phyloP scores from a whole-genome alignment of 2,113 vertebrate genomes.

The Proteles cristata region DNA sequence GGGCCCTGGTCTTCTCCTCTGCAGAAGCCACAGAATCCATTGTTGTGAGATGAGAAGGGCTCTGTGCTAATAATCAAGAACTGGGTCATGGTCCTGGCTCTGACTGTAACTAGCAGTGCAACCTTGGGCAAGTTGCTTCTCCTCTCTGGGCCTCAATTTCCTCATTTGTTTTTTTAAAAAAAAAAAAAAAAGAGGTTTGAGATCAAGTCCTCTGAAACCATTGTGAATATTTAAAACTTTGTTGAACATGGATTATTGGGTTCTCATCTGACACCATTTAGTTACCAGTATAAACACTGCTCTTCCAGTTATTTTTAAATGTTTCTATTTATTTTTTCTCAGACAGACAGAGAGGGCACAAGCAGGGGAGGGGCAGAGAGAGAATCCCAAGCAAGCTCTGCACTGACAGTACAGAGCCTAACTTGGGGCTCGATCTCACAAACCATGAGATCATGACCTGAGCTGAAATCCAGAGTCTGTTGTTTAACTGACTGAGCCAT shows the following conservation, averaged over 20 bases:
- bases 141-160: not conserved
- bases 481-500: too few relatives aligned
- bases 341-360: too few relatives aligned
- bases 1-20: not conserved
- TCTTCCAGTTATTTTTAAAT: slow-evolving; percentile 31
- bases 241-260: not conserved
- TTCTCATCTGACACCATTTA: not conserved
- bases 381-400: too few relatives aligned
- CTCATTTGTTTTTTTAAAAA: not conserved
- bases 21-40: not conserved
- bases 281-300: not conserved
- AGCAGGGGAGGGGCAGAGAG: too few relatives aligned
- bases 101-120: not conserved
- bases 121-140: not conserved
- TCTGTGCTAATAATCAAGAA: not conserved
- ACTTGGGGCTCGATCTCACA: too few relatives aligned
- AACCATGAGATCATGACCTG: too few relatives aligned
- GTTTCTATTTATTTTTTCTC: too few relatives aligned
- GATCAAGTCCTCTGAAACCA: slow-evolving; percentile 19
- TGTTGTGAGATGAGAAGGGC: not conserved
- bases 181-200: not conserved
- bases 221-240: not conserved
- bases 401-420: too few relatives aligned
- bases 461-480: too few relatives aligned
- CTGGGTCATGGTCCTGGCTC: not conserved